Conservation (phyloP, 1,140 invertebrate genomes). For the Brevipalpus yothersi region DNA sequence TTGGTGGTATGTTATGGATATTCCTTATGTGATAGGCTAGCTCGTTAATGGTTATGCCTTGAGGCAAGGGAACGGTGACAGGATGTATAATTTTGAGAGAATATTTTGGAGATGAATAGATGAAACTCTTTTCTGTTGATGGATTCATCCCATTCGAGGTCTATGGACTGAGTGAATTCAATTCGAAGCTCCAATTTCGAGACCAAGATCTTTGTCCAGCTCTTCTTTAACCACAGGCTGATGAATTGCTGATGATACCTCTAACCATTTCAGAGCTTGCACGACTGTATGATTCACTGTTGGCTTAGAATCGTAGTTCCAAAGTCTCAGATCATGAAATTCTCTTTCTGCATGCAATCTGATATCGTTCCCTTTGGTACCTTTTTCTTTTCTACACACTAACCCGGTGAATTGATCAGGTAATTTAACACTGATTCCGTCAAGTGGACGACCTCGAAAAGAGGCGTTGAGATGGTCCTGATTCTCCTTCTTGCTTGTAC, state of each 20-base stretch:
- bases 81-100: not conserved
- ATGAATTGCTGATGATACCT: slow-evolving; percentile 39
- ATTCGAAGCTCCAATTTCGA: not conserved
- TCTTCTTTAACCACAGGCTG: not conserved
- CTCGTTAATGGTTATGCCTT: slow-evolving; percentile 24
- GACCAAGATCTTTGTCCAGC: not conserved
- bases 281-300: slow-evolving; percentile 37
- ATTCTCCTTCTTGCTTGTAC: not conserved
- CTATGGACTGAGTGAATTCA: no score
- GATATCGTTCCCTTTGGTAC: slow-evolving; percentile 22
- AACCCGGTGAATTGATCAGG: slow-evolving; percentile 38
- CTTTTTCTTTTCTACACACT: slow-evolving; percentile 29
- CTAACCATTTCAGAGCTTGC: slow-evolving; percentile 44
- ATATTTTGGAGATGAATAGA: not conserved
- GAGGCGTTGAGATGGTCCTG: slow-evolving; percentile 9
- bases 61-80: not conserved
- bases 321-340: slow-evolving; percentile 39
- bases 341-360: slow-evolving; percentile 23
- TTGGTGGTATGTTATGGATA: slow-evolving; percentile 41
- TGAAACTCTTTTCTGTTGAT: not conserved
- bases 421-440: slow-evolving; percentile 31
- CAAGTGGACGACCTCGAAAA: slow-evolving; percentile 39
- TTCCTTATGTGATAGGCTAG: slow-evolving; percentile 35
- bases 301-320: slow-evolving; percentile 51
- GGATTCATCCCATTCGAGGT: not conserved